A percentile compares a stretch with the other conserved stretches of the same genome.
Conservation (phyloP, 2,888 invertebrate species). For the Cremastinae sp. region DNA sequence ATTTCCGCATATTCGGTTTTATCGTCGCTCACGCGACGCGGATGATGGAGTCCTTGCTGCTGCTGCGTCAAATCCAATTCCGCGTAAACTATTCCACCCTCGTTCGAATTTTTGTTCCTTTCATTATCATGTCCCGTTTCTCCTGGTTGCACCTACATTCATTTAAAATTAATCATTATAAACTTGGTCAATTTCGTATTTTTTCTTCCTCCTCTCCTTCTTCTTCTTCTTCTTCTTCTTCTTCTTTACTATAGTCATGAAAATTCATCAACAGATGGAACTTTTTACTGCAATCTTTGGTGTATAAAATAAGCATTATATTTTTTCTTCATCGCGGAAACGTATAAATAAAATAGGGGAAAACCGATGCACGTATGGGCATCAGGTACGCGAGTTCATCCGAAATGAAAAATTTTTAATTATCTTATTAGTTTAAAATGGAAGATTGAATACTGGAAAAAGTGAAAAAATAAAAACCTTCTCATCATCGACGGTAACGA, state of each 20-base stretch:
- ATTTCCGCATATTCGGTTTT: slow-evolving; percentile 92
- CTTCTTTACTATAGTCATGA: too few species aligned
- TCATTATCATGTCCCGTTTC: slow-evolving; percentile 61
- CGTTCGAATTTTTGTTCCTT: slow-evolving; percentile 64
- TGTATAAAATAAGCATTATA: too few species aligned
- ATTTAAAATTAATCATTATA: neutral
- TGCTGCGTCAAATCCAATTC: slow-evolving; percentile 76
- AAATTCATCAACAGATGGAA: too few species aligned
- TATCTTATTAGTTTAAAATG: too few species aligned
- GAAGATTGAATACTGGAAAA: neutral
- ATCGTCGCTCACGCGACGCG: slow-evolving; percentile 82
- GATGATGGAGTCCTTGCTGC: slow-evolving; percentile 68
- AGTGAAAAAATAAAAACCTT: slow-evolving; percentile 69
- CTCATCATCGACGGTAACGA: slow-evolving; percentile 77
- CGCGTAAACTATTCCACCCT: slow-evolving; percentile 77
- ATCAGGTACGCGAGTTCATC: too few species aligned
- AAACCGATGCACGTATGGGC: neutral
- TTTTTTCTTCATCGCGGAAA: too few species aligned
- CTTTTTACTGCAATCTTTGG: too few species aligned
- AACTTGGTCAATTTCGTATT: neutral
- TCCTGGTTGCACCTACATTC: slow-evolving; percentile 47
- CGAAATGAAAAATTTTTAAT: too few species aligned
- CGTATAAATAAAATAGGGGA: too few species aligned
- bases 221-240: too few species aligned
- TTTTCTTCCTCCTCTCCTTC: too few species aligned